Evolutionary conservation across 2,113 vertebrate species (phyloP).

Genomic region (Arizona elegans): DNA sequence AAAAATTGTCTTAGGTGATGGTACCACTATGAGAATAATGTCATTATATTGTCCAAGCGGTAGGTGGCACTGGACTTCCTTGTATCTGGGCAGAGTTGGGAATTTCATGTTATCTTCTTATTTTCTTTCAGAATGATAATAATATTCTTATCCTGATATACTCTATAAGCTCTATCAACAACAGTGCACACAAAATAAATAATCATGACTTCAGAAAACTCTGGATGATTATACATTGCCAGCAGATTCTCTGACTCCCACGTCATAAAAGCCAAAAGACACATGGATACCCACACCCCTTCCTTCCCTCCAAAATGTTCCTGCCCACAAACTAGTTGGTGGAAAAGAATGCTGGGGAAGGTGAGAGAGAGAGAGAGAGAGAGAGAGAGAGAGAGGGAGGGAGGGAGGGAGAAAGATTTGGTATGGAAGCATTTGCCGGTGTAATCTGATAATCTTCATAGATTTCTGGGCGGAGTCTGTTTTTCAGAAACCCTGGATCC

Average conservation of each 20-base stretch:
- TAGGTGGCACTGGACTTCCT: neutral
- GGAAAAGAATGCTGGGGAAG: neutral
- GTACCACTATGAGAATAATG: neutral
- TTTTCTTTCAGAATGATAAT: neutral
- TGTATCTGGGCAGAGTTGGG: neutral
- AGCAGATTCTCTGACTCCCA: neutral
- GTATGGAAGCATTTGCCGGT: neutral
- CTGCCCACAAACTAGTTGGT: neutral
- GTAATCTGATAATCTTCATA: neutral
- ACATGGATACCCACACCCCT: neutral
- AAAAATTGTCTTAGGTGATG: neutral
- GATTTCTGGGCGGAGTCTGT: neutral
- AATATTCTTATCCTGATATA: neutral
- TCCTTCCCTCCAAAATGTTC: neutral
- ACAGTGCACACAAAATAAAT: neutral
- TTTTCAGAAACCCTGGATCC: neutral
- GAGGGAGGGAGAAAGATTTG: neutral
- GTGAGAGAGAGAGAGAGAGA: neutral
- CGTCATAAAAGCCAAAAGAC: neutral
- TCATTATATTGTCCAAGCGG: neutral
- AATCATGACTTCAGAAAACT: neutral
- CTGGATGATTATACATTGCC: neutral
- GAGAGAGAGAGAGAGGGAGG: neutral
- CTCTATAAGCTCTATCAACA: neutral
- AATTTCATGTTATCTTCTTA: neutral